Evolutionary conservation across 53 echinoderm and acorn worm species (phyloP), one percentile per base, ranked within the genome.

Genomic region (Hippasteria phrygiana): DNA sequence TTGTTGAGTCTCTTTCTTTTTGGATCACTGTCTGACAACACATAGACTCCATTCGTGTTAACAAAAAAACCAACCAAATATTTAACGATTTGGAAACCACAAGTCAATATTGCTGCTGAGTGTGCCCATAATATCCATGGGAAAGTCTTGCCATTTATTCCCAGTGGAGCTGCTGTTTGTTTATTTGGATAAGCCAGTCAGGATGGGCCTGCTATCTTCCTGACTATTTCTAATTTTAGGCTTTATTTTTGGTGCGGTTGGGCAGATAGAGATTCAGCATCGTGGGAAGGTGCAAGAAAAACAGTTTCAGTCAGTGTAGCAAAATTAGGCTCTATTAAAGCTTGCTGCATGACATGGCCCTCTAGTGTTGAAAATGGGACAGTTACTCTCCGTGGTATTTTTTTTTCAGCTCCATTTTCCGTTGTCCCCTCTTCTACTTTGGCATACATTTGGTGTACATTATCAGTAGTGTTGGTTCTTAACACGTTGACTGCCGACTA

Each of bases 101-200:
- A 24, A 59, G n/a, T 59, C 26, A 1, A 59, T 59, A 59, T 59
- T 59, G 4, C 59, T 0, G 26, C 22, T n/a, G 59, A 14, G 0
- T 24, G 59, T 24, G 26, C 2, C n/a, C 22, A 24, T 59, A 26
- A n/a, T 59, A 59, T 59, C 59, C 26, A 26, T 59, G 59, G 59
- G 26, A 59, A 59, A 59, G 7, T 17, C 22, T 4, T 24, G 59
- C 17, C 26, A 24, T 59, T 59, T 59, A 59, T 76, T 18, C 76
- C 76, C 27, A 31, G 29, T 7, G 18, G 14, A 35, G 67, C 36
- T 33, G 14, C 51, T 1, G 29, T 48, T 33, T 50, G 50, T 76
- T 50, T 76, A 53, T 76, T 50, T 76, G 47, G 53, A 76, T 76
- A 34, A 76, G 35, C 53, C 43, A 31, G 18, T 48, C 17, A 34